These are phyloP conservation scores for Rhipidura dahli DNA, from an alignment of 2,113 vertebrate species.

Conservation along the genomic window DNA sequence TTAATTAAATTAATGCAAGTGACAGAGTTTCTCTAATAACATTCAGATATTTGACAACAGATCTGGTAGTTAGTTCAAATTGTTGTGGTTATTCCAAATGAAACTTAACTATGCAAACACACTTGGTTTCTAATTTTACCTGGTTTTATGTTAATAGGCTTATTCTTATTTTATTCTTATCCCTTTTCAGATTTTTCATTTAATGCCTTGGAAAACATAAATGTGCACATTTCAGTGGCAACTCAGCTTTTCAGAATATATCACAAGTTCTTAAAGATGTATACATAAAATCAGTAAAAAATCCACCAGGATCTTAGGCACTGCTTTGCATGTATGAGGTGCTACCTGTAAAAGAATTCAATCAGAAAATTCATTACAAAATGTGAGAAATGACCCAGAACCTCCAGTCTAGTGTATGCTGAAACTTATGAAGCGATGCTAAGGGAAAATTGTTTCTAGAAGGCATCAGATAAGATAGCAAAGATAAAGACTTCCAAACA, in stretches of 20 bases:
- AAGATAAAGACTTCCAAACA: conserved; percentile 24
- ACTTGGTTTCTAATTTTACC: neutral
- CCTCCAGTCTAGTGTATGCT: neutral
- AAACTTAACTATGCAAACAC: neutral
- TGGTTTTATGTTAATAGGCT: neutral
- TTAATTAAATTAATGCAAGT: neutral
- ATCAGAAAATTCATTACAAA: conserved; percentile 50
- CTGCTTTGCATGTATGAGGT: conserved; percentile 27
- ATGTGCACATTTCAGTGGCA: neutral
- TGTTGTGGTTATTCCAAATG: neutral
- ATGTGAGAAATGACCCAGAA: conserved; percentile 22
- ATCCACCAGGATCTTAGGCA: neutral
- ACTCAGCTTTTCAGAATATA: neutral
- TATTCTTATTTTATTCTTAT: neutral
- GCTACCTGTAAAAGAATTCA: conserved; percentile 21
- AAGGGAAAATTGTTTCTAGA: conserved; percentile 36
- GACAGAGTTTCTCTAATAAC: neutral
- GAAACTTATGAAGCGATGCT: conserved; percentile 17
- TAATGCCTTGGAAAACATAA: neutral
- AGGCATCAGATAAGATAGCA: neutral
- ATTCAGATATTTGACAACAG: neutral
- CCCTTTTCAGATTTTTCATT: neutral
- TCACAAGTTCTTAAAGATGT: neutral
- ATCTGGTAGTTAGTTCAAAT: neutral
- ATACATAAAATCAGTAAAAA: neutral